Evolutionary conservation across 2,888 invertebrate species (phyloP).

Genomic region (Melieria picta): DNA sequence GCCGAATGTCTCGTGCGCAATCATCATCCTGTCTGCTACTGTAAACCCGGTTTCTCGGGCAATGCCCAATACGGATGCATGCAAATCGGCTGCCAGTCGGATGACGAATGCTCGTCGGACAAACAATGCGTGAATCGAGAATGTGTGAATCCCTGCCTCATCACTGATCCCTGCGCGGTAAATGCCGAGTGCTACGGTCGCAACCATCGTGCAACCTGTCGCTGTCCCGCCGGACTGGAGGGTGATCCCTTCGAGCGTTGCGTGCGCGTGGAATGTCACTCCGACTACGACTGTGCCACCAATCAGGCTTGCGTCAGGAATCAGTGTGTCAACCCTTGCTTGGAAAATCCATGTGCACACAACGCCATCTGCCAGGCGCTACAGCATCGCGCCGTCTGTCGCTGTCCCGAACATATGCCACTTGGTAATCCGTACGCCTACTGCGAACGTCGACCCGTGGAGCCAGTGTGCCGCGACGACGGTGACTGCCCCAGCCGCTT

Average conservation of each 20-base stretch:
- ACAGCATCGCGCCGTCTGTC: constrained; percentile 83
- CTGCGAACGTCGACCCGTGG: constrained; percentile 71
- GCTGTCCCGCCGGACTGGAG: constrained; percentile 78
- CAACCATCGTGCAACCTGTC: constrained; percentile 82
- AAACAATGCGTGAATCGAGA: constrained; percentile 85
- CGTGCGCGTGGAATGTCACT: constrained; percentile 80
- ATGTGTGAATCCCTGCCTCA: constrained; percentile 82
- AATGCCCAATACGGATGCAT: constrained; percentile 85
- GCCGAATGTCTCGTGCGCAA: constrained; percentile 84
- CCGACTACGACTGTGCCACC: constrained; percentile 81
- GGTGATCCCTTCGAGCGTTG: constrained; percentile 86
- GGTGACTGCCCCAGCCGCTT: constrained; percentile 82
- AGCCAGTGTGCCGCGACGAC: constrained; percentile 80
- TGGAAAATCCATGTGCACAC: constrained; percentile 79
- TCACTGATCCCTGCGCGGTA: constrained; percentile 83
- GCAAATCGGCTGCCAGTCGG: constrained; percentile 84
- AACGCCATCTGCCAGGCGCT: constrained; percentile 84
- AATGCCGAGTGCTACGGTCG: constrained; percentile 87
- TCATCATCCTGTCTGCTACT: constrained; percentile 88
- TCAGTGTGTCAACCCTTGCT: constrained; percentile 83
- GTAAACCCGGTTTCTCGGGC: constrained; percentile 84
- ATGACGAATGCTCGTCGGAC: constrained; percentile 82
- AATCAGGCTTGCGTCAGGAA: constrained; percentile 78
- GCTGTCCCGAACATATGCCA: constrained; percentile 82
- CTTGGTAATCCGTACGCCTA: constrained; percentile 83